A percentile compares a stretch with the other conserved stretches of the same genome.
Evolutionary conservation across 2,113 vertebrate genomes (phyloP).

Genomic region (Jaculus jaculus): DNA sequence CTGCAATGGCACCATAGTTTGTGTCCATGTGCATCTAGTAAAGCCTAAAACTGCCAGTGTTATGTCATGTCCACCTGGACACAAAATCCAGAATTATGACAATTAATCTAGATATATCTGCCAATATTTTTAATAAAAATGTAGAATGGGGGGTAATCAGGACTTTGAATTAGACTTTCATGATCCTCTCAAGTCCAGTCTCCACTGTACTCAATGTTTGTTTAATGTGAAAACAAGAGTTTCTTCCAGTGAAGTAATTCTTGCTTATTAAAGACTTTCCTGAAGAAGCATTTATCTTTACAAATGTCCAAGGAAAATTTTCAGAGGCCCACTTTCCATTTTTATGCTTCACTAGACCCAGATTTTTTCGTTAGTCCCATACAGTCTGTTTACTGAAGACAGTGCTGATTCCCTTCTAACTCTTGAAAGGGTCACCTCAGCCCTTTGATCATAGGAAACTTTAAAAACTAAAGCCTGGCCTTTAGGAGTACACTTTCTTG

Average conservation of each 20-base stretch:
- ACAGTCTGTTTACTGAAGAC: background rate
- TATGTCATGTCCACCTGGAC: background rate
- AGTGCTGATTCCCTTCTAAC: background rate
- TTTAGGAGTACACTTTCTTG: background rate
- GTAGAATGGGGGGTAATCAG: background rate
- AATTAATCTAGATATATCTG: background rate
- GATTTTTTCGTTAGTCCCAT: background rate
- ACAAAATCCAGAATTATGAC: background rate
- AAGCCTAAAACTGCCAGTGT: background rate
- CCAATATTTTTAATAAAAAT: constrained; percentile 9
- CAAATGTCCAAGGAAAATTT: background rate
- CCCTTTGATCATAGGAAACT: background rate
- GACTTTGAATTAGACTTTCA: background rate
- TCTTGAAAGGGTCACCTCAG: background rate
- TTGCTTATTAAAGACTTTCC: background rate
- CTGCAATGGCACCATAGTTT: background rate
- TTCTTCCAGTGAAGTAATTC: background rate
- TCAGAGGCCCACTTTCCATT: background rate
- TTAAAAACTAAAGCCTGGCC: background rate
- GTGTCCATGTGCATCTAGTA: background rate
- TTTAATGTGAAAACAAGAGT: background rate
- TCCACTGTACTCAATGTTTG: background rate
- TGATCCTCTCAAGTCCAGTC: background rate
- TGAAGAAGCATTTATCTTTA: background rate
- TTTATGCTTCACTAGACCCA: background rate